phyloP scores from a whole-genome alignment of 1,140 invertebrate genomes.

The Plutomurus gul region DNA sequence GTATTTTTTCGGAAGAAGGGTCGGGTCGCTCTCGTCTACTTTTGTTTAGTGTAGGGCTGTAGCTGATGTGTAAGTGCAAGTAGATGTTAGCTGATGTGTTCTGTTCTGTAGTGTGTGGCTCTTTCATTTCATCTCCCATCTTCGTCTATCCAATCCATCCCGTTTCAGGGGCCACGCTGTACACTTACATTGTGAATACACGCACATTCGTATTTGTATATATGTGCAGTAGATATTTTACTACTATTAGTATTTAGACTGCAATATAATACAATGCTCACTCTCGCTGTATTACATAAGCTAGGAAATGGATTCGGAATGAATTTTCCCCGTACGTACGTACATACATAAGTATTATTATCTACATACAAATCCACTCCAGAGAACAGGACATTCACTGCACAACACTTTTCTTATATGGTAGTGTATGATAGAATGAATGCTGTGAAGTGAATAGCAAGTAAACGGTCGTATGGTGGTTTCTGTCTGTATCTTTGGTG shows the following conservation, averaged over 20 bases:
- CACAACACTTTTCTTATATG: too few species aligned
- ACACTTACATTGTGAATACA: not conserved
- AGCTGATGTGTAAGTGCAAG: not conserved
- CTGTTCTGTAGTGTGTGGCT: not conserved
- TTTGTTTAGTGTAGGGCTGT: not conserved
- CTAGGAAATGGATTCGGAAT: not conserved
- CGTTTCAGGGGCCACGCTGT: too few species aligned
- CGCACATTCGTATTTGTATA: not conserved
- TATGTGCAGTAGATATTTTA: not conserved
- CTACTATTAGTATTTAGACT: not conserved
- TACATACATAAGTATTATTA: too few species aligned
- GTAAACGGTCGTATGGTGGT: too few species aligned
- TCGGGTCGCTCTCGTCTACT: not conserved
- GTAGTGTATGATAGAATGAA: too few species aligned
- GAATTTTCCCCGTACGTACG: too few species aligned
- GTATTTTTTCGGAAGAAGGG: constrained; percentile 20
- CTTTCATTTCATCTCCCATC: constrained; percentile 24
- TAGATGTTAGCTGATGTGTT: not conserved
- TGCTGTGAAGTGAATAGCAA: too few species aligned
- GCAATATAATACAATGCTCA: too few species aligned
- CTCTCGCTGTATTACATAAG: too few species aligned
- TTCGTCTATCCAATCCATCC: not conserved
- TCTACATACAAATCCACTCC: too few species aligned
- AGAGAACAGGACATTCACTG: too few species aligned
- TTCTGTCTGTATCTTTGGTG: too few species aligned